Evolutionary conservation across 2,888 invertebrate species (phyloP).

Genomic region (Stenodema calcarata): DNA sequence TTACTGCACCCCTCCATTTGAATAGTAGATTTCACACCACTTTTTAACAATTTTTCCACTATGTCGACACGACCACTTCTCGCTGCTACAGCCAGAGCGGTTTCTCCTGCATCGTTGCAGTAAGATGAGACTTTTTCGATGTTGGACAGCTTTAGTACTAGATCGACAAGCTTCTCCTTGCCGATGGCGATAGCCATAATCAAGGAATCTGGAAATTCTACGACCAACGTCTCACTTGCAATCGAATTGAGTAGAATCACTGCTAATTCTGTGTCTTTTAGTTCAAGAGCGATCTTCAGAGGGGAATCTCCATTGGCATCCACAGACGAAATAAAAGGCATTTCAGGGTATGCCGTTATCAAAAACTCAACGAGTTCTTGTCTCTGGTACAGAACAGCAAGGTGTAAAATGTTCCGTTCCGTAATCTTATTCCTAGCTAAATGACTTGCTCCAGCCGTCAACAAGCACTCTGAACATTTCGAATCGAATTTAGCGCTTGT

Average conservation of each 20-base stretch:
- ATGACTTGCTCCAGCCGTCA: conserved; percentile 8
- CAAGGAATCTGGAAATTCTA: neutral
- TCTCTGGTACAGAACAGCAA: neutral
- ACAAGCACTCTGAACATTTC: neutral
- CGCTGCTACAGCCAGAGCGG: neutral
- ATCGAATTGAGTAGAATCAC: neutral
- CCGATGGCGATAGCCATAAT: neutral
- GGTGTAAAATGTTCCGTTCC: conserved; percentile 6
- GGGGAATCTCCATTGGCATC: conserved; percentile 18
- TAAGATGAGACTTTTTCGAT: neutral
- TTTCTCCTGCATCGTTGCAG: neutral
- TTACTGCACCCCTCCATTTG: neutral
- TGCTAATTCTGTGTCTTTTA: neutral
- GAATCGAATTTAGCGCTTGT: neutral
- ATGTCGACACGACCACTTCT: neutral
- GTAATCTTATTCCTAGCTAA: neutral
- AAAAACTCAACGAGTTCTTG: neutral
- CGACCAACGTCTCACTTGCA: neutral
- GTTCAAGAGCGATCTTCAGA: neutral
- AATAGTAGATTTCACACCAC: neutral
- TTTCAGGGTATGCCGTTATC: neutral
- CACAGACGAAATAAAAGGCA: neutral
- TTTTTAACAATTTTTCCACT: neutral
- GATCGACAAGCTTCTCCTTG: neutral
- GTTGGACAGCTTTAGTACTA: neutral